Evolutionary conservation across 2,888 invertebrate genomes (phyloP), one percentile per base, ranked within the genome.

Genomic region (Drosophila multiciliata): DNA sequence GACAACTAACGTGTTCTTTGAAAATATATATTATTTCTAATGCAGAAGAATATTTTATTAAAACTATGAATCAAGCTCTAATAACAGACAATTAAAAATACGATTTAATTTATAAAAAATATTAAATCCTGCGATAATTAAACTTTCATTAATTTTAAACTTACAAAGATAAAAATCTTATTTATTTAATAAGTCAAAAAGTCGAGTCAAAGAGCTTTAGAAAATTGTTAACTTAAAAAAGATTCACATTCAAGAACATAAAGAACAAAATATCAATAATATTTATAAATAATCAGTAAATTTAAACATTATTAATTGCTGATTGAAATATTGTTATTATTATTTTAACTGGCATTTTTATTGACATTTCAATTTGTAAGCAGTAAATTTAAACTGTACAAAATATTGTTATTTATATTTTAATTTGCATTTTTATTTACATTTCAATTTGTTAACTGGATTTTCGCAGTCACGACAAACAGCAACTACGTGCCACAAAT

Each of bases 401-500:
- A 8, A n/a, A 40, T n/a, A 8, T 8, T 33, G 8, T 40, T n/a
- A 23, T 23, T 26, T 26, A 17, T n/a, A 32, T 15, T 54, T 38
- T 48, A 29, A 32, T 36, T 57, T 35, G 17, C 2, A 54, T 59
- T 54, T 52, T 48, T 15, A 6, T 42, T 58, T 58, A 42, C 3
- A 2, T 50, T 60, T 35, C 0, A 42, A 48, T 70, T 72, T 36
- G 23, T n/a, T 50, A 32, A 60, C 20, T 40, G n/a, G 7, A 53
- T 54, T 36, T 67, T 65, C 67, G 35, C 79, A 93, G 93, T 75
- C 80, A 82, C 70, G 93, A 93, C 57, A 92, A 92, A 69, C 83
- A 89, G 71, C 88, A 91, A 60, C 78, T 93, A 58, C 92, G 93
- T 70, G 89, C 90, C 53, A 92, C 91, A 63, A 93, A 93, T 77